Percentiles rank a stretch among this genome's conserved stretches.
phyloP scores from a whole-genome alignment of 1,140 invertebrate species.

The Bicyclus anynana region DNA sequence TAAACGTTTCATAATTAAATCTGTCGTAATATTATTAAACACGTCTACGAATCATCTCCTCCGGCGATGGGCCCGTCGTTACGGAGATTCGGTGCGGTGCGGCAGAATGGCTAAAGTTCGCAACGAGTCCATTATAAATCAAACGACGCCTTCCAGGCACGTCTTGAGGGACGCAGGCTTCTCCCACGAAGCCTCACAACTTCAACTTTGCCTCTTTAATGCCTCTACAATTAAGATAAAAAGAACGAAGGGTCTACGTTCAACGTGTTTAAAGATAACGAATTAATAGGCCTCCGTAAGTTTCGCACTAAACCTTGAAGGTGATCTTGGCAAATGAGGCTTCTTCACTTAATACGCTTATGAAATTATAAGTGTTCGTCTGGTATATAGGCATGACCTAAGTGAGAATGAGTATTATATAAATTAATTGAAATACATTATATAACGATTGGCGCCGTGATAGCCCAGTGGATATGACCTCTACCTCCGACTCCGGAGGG shows the following conservation, averaged over 20 bases:
- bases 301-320: conserved; percentile 43
- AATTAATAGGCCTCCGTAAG: conserved; percentile 63
- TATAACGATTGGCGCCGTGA: too few species aligned
- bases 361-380: not conserved
- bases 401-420: not conserved
- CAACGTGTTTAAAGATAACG: conserved; percentile 75
- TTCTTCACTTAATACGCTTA: conserved; percentile 8
- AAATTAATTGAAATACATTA: not conserved
- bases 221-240: conserved; percentile 76
- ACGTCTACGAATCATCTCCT: conserved; percentile 75
- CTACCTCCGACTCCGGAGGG: too few species aligned
- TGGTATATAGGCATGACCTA: not conserved
- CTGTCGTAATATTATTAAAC: conserved; percentile 77
- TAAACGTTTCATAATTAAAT: conserved; percentile 76
- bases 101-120: conserved; percentile 71
- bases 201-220: conserved; percentile 72
- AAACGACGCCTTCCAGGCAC: conserved; percentile 73
- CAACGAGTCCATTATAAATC: conserved; percentile 77
- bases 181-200: conserved; percentile 57
- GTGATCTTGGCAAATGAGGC: conserved; percentile 21
- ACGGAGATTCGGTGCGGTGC: conserved; percentile 67
- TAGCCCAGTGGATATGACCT: too few species aligned
- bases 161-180: conserved; percentile 66
- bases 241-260: conserved; percentile 72
- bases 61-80: conserved; percentile 71